Percentiles rank a stretch among this genome's conserved stretches.
phyloP scores from a whole-genome alignment of 1,140 invertebrate species.

The Drosophila pseudoananassae region DNA sequence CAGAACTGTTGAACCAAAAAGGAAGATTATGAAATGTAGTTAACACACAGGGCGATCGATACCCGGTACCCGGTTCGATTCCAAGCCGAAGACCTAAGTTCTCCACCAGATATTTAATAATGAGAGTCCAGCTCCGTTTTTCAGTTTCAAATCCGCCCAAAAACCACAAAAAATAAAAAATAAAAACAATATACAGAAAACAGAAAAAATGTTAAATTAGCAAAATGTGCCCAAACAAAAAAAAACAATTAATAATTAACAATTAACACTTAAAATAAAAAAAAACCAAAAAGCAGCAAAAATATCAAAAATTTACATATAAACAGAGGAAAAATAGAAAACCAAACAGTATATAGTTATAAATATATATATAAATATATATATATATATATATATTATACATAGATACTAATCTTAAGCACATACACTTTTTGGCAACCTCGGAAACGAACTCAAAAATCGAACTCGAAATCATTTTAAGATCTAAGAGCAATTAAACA shows the following conservation, averaged over 20 bases:
- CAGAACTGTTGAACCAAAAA: conserved; percentile 16
- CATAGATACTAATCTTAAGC: conserved; percentile 44
- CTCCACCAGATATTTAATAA: conserved; percentile 5
- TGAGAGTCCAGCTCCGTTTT: conserved; percentile 30
- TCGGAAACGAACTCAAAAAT: conserved; percentile 3
- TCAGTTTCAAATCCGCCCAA: conserved; percentile 51
- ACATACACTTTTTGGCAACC: conserved; percentile 41
- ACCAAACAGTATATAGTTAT: conserved; percentile 6
- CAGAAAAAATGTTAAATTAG: conserved; percentile 20
- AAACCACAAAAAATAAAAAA: conserved; percentile 32
- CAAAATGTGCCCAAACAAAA: conserved; percentile 44
- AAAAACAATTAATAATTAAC: conserved; percentile 2
- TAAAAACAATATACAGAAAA: conserved; percentile 8
- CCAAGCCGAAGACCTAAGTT: conserved; percentile 13
- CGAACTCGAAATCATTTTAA: conserved; percentile 31
- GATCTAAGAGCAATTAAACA: conserved; percentile 23
- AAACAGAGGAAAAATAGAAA: conserved; percentile 36
- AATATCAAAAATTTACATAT: conserved; percentile 53
- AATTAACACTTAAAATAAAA: conserved; percentile 3
- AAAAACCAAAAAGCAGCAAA: conserved; percentile 34
- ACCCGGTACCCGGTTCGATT: conserved; percentile 7
- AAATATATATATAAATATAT: conserved; percentile 21
- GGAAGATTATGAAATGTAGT: conserved; percentile 25
- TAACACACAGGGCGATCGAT: conserved; percentile 33
- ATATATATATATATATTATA: conserved; percentile 23